Base-by-base conservation (phyloP, 2,888 invertebrate genomes). In the Drosophila nr. fundita region DNA sequence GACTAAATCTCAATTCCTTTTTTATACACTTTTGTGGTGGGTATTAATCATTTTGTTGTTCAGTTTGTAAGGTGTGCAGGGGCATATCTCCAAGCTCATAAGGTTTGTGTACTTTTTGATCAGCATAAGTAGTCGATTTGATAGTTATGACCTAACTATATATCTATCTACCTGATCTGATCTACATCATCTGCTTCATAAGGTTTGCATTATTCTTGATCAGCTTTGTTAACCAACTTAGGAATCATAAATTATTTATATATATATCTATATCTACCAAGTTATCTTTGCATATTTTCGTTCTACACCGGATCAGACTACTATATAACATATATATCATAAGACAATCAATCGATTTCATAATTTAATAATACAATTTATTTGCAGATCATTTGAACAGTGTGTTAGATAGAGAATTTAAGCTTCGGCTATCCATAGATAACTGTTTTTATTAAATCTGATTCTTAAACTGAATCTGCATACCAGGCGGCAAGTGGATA, bases 401-500 rank as follows among this genome's bases (percentile, higher is more conserved):
- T 8, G 24, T 1, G 15, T 45, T 45, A 4, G 21, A 6, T 34
- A 24, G 34, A 6, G 24, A 24, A 36, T 45, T 45, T 15, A 2
- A 15, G 4, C 24, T 18, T 36, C 18, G 24, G 2, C 10, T 24
- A 4, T 15, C 2, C 34, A 8, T 1, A 34, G 21, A 53, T 21
- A 18, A 10, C 5, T 24, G 27, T 2, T 15, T 8, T 53, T 53
- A 32, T 21, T 53, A 34, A 53, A 34, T 53, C 77, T 40, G 68
- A 68, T 34, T 73, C 73, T 67, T 72, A 68, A 76, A 69, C 66
- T 65, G 59, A 78, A 82, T 86, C 83, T 85, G 85, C 85, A 85
- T 85, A 84, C 74, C 75, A 59, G 72, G 21, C 13, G 42, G 29
- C 4, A 18, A 11, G 21, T 3, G 32, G 8, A 24, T 8, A 10